Evolutionary conservation across 2,113 vertebrate genomes (phyloP).

Genomic region (Pedionomus torquatus): DNA sequence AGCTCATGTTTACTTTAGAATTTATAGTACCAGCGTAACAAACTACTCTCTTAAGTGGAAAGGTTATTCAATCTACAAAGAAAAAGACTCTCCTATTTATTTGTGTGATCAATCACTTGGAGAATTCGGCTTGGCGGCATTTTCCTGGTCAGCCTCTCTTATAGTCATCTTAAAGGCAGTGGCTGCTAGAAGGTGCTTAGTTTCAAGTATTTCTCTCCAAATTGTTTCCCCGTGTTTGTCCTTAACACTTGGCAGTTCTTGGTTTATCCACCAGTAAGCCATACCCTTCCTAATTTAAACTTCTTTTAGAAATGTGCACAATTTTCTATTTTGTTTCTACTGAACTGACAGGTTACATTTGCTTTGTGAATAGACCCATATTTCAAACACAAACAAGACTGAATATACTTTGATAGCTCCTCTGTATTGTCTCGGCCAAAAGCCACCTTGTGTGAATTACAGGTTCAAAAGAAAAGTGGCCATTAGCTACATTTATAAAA

Average conservation of each 20-base stretch:
- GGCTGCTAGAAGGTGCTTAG: not conserved
- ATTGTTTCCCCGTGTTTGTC: not conserved
- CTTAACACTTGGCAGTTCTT: not conserved
- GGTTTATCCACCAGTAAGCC: not conserved
- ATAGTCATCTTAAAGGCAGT: not conserved
- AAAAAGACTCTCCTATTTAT: not conserved
- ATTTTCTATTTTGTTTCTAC: not conserved
- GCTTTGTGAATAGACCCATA: not conserved
- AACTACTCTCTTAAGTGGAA: accelerated
- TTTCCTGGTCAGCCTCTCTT: not conserved
- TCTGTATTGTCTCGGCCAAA: not conserved
- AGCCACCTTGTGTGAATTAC: not conserved
- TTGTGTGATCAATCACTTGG: not conserved
- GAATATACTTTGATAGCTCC: not conserved
- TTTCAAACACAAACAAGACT: not conserved
- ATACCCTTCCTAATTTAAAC: not conserved
- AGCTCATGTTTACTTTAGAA: not conserved
- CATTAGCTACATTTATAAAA: not conserved
- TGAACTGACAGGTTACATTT: not conserved
- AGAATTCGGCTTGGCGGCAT: not conserved
- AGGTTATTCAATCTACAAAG: not conserved
- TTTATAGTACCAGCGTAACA: not conserved
- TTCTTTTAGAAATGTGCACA: not conserved
- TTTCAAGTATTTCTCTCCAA: not conserved
- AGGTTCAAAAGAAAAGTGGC: not conserved